A percentile compares a stretch with the other conserved stretches of the same genome.
Evolutionary conservation across 2,797 vertebrate species (phyloP).

Genomic region (Apogon hyalosoma): DNA sequence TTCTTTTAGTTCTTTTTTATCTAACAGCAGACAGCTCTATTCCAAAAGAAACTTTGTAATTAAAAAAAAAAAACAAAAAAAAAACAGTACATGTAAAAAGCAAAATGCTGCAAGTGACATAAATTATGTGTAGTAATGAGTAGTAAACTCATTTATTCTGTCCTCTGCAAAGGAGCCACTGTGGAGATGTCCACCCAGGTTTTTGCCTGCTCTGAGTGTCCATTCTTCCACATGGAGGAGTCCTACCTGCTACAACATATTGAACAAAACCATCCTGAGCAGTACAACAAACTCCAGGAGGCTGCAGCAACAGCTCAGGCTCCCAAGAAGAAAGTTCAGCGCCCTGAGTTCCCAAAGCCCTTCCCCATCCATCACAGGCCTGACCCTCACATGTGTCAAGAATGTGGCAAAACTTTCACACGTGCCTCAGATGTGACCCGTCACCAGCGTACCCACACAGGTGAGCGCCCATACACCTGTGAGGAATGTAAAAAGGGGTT

Average conservation of each 20-base stretch:
- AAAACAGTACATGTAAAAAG: too few relatives aligned
- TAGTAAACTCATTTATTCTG: neutral
- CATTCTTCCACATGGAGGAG: conserved; percentile 77
- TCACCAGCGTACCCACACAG: conserved; percentile 72
- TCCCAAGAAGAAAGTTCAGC: conserved; percentile 40
- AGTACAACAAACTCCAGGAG: conserved; percentile 55
- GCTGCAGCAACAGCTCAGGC: neutral
- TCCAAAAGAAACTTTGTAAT: too few relatives aligned
- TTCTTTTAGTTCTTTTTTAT: too few relatives aligned
- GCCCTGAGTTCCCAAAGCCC: conserved; percentile 63
- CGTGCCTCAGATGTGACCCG: conserved; percentile 70
- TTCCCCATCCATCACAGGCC: conserved; percentile 70
- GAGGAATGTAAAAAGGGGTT: conserved; percentile 66
- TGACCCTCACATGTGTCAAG: conserved; percentile 62
- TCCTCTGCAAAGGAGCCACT: conserved; percentile 51
- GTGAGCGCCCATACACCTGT: conserved; percentile 67
- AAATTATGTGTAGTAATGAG: too few relatives aligned
- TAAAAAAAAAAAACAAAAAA: too few relatives aligned
- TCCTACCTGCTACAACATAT: conserved; percentile 72
- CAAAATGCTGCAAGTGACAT: too few relatives aligned
- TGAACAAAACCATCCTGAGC: conserved; percentile 66
- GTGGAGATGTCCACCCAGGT: conserved; percentile 77
- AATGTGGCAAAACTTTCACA: conserved; percentile 69
- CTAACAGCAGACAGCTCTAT: too few relatives aligned
- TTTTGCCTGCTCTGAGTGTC: conserved; percentile 72